Conservation (phyloP, 2,797 vertebrate genomes). For the Petrocephalus sullivani region DNA sequence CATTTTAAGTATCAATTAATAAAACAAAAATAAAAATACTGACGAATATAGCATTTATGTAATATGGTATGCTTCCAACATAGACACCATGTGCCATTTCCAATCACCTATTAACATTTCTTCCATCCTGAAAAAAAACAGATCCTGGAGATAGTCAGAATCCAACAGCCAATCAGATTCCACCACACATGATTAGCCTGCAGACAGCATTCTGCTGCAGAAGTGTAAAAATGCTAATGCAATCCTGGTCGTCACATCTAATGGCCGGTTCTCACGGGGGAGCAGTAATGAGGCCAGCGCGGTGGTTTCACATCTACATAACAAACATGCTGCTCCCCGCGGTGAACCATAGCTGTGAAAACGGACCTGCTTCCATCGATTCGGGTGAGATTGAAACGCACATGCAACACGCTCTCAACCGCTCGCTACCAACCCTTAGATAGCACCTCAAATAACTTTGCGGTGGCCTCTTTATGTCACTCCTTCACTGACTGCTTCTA, state of each 20-base stretch:
- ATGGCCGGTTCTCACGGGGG: not conserved
- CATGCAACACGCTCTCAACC: not conserved
- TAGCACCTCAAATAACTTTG: not conserved
- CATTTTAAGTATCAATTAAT: not conserved
- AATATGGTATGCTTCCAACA: not conserved
- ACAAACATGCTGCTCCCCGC: not conserved
- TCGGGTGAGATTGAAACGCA: not conserved
- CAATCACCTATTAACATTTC: not conserved
- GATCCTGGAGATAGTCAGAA: not conserved
- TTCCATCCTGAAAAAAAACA: not conserved
- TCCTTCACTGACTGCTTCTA: not conserved
- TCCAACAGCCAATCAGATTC: not conserved
- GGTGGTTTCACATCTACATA: not conserved
- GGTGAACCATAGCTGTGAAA: not conserved
- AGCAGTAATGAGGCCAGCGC: not conserved
- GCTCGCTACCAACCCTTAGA: not conserved
- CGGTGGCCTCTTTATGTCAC: not conserved
- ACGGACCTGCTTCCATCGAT: not conserved
- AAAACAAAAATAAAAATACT: not conserved
- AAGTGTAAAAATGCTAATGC: conserved; percentile 13
- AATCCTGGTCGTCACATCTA: conserved; percentile 3
- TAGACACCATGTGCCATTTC: not conserved
- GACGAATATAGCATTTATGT: not conserved
- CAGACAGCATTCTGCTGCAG: conserved; percentile 8
- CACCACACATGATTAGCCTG: conserved; percentile 1